Base-by-base conservation (phyloP, 2,113 vertebrate species). In the Xenopus borealis region DNA sequence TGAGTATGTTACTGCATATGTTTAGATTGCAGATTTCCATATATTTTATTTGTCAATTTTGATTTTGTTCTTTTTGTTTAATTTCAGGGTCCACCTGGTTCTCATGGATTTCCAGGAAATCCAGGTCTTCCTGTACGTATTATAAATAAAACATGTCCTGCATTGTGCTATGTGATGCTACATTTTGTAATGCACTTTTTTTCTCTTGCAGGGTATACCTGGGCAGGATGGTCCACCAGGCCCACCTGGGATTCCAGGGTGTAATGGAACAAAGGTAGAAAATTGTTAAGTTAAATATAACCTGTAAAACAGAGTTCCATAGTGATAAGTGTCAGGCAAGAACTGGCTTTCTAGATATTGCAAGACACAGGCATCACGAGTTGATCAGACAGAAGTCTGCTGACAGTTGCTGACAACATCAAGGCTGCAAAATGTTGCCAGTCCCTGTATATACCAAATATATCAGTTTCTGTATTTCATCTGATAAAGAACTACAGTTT, bases 231-330 rank as follows among this genome's bases (percentile, higher is more conserved):
- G 97, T 0, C 93, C 96, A 1, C 91, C 92, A 3, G 97, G 97
- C 72, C 69, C 86, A n/a, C 78, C 81, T 52, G 97, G 97, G 18
- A 97, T 99, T 82, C 96, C 96, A 80, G 97, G 97, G 74, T 99
- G 97, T 85, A 99, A 99, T 13, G 97, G 97, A 75, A 98, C 97
- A 57, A 99, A 99, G 92, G 97, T 97, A 79, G 83, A 18, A 18
- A 44, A 27, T 27, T 69, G 23, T 55, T 12, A 16, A 30, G 8
- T 50, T 44, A 46, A 53, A 64, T 9, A 20, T 44, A 40, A 5
- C 33, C 12, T 12, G 53, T 20, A 16, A 40, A 10, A 72, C 57
- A 83, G 40, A 9, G 8, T 9, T 40, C 33, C 33, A 40, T 40
- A 6, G 33, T 40, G 33, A 40, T 40, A 1, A 27, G 23, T 27